Evolutionary conservation across 64 coral and sea anemone species (phyloP).

Genomic region (Trachythela sp.): DNA sequence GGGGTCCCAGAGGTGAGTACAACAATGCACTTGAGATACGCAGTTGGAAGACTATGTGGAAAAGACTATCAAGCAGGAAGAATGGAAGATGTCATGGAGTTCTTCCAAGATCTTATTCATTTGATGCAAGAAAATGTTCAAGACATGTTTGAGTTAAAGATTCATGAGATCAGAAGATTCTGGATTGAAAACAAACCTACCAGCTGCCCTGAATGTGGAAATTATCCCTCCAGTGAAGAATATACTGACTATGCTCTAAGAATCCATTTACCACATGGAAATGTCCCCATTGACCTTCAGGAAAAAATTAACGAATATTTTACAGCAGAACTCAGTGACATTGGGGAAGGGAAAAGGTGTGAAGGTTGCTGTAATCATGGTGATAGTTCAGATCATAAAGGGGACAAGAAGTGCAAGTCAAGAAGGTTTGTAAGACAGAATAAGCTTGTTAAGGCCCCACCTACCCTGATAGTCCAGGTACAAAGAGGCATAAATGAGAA

Average conservation of each 20-base stretch:
- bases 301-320: not conserved
- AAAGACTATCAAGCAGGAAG: not conserved
- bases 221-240: not conserved
- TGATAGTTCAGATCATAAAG: not conserved
- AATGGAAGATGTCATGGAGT: not conserved
- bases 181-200: not conserved
- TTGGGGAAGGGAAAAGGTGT: conserved; percentile 12
- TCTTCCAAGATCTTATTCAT: not conserved
- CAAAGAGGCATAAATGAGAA: not conserved
- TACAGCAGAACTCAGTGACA: not conserved
- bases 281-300: not conserved
- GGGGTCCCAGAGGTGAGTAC: not conserved
- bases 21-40: not conserved
- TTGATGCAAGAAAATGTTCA: not conserved
- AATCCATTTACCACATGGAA: conserved; percentile 14
- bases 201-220: not conserved
- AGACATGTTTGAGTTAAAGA: conserved; percentile 6
- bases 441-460: conserved; percentile 10
- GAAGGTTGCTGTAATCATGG: conserved; percentile 5
- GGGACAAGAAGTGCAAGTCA: not conserved
- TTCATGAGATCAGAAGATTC: not conserved
- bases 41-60: not conserved
- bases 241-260: not conserved
- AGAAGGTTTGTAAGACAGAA: not conserved
- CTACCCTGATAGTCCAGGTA: not conserved